Conservation (phyloP, 2,888 invertebrate genomes). For the Pyrrhia umbra region DNA sequence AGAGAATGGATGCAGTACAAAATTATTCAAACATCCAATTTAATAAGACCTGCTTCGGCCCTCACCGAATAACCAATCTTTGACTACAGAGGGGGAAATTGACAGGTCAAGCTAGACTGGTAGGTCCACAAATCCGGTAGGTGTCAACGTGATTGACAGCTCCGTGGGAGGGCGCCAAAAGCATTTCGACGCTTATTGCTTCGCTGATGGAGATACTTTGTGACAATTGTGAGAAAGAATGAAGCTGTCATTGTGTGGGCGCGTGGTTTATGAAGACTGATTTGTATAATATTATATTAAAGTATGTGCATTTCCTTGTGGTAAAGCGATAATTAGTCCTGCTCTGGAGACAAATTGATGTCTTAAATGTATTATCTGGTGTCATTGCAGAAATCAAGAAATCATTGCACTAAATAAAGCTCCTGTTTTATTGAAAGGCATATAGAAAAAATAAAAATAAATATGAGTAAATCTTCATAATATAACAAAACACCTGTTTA, state of each 20-base stretch:
- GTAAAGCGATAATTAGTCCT: not conserved
- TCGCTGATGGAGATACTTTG: constrained; percentile 50
- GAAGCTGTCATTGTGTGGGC: constrained; percentile 17
- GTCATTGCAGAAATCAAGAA: no score
- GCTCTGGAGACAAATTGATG: not conserved
- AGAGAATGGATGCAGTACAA: not conserved
- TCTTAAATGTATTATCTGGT: not conserved
- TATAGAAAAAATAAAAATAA: no score
- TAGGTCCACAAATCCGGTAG: constrained; percentile 50
- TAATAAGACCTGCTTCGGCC: not conserved
- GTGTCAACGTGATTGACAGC: constrained; percentile 72
- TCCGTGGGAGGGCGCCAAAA: constrained; percentile 68
- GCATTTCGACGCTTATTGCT: constrained; percentile 54
- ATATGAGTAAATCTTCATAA: no score
- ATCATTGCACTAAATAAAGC: not conserved
- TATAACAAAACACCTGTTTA: no score
- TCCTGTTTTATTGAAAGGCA: no score
- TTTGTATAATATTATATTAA: not conserved
- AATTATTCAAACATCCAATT: not conserved
- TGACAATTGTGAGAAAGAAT: constrained; percentile 53
- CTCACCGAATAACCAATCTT: not conserved
- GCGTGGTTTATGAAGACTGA: constrained; percentile 16
- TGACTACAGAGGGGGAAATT: not conserved
- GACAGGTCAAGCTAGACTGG: constrained; percentile 17
- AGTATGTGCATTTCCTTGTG: constrained; percentile 4